A percentile compares a stretch with the other conserved stretches of the same genome.
Conservation (phyloP, 2,797 vertebrate species). For the Calcarius lapponicus region DNA sequence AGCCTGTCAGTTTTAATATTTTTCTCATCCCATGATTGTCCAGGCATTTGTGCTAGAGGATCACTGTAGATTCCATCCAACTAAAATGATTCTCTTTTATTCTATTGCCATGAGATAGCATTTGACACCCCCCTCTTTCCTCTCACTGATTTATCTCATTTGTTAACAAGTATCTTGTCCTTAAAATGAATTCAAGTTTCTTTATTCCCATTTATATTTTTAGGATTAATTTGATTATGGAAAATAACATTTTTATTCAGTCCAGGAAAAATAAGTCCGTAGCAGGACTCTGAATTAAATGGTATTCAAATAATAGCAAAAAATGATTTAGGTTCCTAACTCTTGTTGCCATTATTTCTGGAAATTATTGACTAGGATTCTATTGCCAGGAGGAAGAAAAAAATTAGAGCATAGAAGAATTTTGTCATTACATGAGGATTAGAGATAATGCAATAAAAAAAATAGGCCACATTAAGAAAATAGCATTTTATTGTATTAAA, state of each 20-base stretch:
- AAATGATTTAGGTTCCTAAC: neutral
- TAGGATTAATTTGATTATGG: neutral
- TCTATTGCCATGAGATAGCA: neutral
- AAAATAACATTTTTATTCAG: neutral
- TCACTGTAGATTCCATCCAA: neutral
- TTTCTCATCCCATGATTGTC: neutral
- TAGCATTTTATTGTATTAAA: slow-evolving; percentile 24
- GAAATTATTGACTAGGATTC: neutral
- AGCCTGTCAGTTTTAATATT: neutral
- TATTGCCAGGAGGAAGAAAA: neutral
- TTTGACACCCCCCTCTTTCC: neutral
- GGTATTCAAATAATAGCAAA: neutral
- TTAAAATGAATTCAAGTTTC: neutral
- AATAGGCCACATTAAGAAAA: neutral
- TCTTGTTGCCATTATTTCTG: neutral
- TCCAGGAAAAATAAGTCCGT: neutral
- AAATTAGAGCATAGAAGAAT: slow-evolving; percentile 10
- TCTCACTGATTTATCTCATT: neutral
- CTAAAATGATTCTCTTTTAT: neutral
- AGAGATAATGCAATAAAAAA: neutral
- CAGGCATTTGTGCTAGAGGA: neutral
- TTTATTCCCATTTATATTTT: neutral
- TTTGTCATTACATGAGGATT: neutral
- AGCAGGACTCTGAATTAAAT: neutral
- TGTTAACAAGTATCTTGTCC: neutral